phyloP scores from a whole-genome alignment of 1,140 invertebrate species.

The Neodiprion pinetum region DNA sequence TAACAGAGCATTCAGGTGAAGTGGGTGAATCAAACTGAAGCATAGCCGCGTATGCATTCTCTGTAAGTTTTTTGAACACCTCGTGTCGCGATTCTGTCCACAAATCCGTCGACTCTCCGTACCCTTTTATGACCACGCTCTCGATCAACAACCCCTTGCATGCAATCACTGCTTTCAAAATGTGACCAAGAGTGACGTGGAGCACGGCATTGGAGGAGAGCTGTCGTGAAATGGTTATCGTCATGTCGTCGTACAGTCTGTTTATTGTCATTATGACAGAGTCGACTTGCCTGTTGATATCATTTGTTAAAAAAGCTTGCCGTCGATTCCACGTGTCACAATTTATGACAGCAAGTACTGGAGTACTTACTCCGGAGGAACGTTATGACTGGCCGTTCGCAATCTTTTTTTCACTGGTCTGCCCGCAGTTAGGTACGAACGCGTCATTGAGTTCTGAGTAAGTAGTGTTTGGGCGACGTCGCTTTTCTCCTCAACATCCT shows the following conservation, averaged over 20 bases:
- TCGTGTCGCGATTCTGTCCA: conserved; percentile 91
- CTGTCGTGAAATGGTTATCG: conserved; percentile 75
- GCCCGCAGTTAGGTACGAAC: conserved; percentile 78
- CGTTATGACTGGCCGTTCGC: conserved; percentile 82
- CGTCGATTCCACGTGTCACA: neutral
- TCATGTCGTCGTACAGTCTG: conserved; percentile 76
- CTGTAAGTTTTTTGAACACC: conserved; percentile 93
- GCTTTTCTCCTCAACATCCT: conserved; percentile 79
- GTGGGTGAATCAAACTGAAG: conserved; percentile 92
- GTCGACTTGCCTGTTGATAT: conserved; percentile 71
- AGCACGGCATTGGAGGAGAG: conserved; percentile 82
- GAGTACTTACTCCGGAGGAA: conserved; percentile 75
- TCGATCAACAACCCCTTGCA: conserved; percentile 94
- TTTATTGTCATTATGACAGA: conserved; percentile 76
- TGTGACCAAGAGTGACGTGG: conserved; percentile 78
- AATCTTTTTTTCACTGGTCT: conserved; percentile 78
- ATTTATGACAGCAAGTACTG: neutral
- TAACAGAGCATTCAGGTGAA: conserved; percentile 85
- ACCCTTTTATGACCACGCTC: conserved; percentile 92
- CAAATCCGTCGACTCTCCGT: conserved; percentile 81
- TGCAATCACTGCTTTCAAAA: conserved; percentile 89
- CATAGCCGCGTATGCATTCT: conserved; percentile 95
- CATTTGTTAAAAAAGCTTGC: conserved; percentile 18
- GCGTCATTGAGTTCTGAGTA: conserved; percentile 82
- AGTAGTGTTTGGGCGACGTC: conserved; percentile 77